Evolutionary conservation across 1,140 invertebrate genomes (phyloP), one percentile per base, ranked within the genome.

Genomic region (Limonius californicus): DNA sequence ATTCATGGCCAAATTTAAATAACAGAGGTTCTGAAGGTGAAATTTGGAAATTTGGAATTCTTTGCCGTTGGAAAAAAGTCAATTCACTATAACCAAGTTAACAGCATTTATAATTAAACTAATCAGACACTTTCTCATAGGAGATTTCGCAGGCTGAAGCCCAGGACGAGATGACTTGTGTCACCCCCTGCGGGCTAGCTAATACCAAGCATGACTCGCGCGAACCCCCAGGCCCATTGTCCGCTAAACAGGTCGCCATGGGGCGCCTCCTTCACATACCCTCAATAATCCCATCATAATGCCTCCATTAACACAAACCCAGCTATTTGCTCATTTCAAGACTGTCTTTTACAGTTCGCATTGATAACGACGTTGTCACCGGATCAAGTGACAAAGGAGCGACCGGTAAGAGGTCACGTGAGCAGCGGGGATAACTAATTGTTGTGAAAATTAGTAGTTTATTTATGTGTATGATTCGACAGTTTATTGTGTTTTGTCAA

Each of bases 251-350:
- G 60, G 45, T 47, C 60, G 50, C 64, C 58, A 57, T 53, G 42
- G 64, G 64, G 57, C 16, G 35, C 57, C 64, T 45, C 47, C 56
- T 61, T 65, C 63, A 65, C 59, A 47, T 57, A 65, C 59, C 59
- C 63, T 62, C 56, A 55, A 65, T 65, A 65, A 62, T 62, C 60
- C 59, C 50, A 65, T 62, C 60, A 65, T 65, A 65, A 59, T 65
- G 56, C 47, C 45, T 35, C 57, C 56, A 65, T 65, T 65, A 65
- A 50, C 3, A 3, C 8, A 7, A 14, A 19, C 45, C 60, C 62
- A 47, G 47, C 62, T 62, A 59, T 62, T 65, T 65, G 56, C 59
- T 62, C 59, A 62, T 62, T 65, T 65, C 4, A 11, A 11, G 27
- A 32, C 11, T 32, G 27, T 32, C 27, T 32, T 32, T 6, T 32